Evolutionary conservation across 37 sponge, comb jelly and placozoan species (phyloP).

Genomic region (Eunapius fragilis): DNA sequence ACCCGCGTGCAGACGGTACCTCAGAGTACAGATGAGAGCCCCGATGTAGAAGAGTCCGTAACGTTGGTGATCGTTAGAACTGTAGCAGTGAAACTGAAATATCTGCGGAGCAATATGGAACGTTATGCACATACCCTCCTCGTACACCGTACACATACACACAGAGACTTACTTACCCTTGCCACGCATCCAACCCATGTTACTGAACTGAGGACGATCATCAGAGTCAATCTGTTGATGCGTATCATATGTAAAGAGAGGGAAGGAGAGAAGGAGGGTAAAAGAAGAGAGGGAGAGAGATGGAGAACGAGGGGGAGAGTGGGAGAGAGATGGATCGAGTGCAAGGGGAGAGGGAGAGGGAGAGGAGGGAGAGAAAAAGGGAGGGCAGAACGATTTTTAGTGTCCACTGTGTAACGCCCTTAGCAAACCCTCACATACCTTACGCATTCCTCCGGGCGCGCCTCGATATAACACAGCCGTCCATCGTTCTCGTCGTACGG

Average conservation of each 20-base stretch:
- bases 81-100: conserved; percentile 64
- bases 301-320: too few relatives aligned
- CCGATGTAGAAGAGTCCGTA: conserved; percentile 63
- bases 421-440: conserved; percentile 7
- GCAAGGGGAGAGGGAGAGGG: too few relatives aligned
- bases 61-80: conserved; percentile 49
- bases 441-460: conserved; percentile 18
- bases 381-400: too few relatives aligned
- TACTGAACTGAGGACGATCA: not conserved
- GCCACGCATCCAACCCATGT: not conserved
- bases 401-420: too few relatives aligned
- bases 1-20: conserved; percentile 2
- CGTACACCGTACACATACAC: too few relatives aligned
- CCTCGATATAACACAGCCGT: conserved; percentile 25
- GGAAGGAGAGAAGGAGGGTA: too few relatives aligned
- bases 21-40: conserved; percentile 25
- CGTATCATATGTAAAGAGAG: not conserved
- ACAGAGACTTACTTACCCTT: not conserved
- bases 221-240: not conserved
- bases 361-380: too few relatives aligned
- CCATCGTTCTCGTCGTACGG: conserved; percentile 24
- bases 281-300: too few relatives aligned
- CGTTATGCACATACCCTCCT: not conserved
- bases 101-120: conserved; percentile 8
- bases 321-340: too few relatives aligned